Evolutionary conservation across 2,797 vertebrate species (phyloP).

Genomic region (Sitta carolinensis): DNA sequence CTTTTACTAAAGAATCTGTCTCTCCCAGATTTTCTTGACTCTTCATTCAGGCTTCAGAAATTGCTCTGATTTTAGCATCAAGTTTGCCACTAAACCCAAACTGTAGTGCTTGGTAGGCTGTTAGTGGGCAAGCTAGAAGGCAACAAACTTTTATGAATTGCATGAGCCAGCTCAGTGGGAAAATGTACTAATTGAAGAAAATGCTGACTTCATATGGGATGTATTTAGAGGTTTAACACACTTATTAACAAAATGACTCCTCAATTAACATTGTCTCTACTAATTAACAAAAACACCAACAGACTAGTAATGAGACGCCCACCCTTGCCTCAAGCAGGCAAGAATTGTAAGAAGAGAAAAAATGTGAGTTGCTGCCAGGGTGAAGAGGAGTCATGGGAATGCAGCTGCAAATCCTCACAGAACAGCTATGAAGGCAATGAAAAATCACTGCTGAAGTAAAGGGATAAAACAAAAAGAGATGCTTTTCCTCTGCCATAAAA

Average conservation of each 20-base stretch:
- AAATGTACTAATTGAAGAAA: neutral
- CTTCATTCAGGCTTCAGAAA: neutral
- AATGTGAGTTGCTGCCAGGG: conserved; percentile 9
- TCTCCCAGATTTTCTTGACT: neutral
- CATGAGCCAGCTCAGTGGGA: neutral
- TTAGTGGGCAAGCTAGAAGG: neutral
- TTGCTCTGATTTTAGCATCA: neutral
- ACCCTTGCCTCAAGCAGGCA: neutral
- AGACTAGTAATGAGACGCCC: neutral
- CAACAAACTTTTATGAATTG: neutral
- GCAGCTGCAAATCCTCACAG: conserved; percentile 64
- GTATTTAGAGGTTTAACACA: neutral
- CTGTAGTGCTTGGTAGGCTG: neutral
- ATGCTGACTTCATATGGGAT: neutral
- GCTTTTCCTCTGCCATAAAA: neutral
- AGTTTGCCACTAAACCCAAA: neutral
- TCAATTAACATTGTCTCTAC: conserved; percentile 32
- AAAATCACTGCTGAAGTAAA: conserved; percentile 41
- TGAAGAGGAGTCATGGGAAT: conserved; percentile 57
- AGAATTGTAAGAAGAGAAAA: conserved; percentile 10
- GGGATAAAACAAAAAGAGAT: neutral
- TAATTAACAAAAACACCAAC: conserved; percentile 19
- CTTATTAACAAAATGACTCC: conserved; percentile 1
- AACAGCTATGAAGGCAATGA: conserved; percentile 23
- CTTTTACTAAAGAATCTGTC: neutral